These are phyloP conservation scores for Mormyrops attenuatus DNA, from an alignment of 2,797 vertebrate species.

Conservation along the genomic window DNA sequence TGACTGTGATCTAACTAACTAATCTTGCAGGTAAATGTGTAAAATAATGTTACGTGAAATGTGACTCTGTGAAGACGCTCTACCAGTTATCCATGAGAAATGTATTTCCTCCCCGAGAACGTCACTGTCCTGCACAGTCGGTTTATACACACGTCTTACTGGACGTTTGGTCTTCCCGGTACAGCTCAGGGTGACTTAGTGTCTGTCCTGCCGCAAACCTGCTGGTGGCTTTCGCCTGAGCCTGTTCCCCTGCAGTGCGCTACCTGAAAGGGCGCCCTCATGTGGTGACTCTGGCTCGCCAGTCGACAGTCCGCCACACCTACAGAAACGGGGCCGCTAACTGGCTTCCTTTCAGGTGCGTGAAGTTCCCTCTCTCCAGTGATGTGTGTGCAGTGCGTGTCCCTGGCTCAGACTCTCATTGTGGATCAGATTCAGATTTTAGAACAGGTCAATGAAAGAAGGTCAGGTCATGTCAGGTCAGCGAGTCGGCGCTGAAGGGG, in stretches of 20 bases:
- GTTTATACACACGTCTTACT: background rate
- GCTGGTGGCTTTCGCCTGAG: background rate
- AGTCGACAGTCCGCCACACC: slow-evolving; percentile 54
- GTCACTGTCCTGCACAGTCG: background rate
- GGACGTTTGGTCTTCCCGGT: background rate
- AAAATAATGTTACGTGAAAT: background rate
- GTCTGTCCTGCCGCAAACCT: background rate
- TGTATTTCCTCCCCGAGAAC: background rate
- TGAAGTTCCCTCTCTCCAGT: slow-evolving; percentile 60
- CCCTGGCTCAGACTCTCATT: background rate
- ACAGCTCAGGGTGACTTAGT: background rate
- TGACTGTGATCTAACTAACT: background rate
- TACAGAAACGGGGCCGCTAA: slow-evolving; percentile 46
- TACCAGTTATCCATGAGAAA: background rate
- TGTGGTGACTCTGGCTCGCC: slow-evolving; percentile 37
- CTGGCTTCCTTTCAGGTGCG: slow-evolving; percentile 74
- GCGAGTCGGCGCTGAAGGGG: background rate
- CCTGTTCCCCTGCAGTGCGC: background rate
- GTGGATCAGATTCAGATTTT: background rate
- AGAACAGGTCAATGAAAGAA: background rate
- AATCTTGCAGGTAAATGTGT: background rate
- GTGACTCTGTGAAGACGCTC: background rate
- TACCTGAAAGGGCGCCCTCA: slow-evolving; percentile 40
- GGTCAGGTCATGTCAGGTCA: background rate
- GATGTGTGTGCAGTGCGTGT: background rate